Evolutionary conservation across 1,140 invertebrate genomes (phyloP).

Genomic region (Tyrophagus putrescentiae): DNA sequence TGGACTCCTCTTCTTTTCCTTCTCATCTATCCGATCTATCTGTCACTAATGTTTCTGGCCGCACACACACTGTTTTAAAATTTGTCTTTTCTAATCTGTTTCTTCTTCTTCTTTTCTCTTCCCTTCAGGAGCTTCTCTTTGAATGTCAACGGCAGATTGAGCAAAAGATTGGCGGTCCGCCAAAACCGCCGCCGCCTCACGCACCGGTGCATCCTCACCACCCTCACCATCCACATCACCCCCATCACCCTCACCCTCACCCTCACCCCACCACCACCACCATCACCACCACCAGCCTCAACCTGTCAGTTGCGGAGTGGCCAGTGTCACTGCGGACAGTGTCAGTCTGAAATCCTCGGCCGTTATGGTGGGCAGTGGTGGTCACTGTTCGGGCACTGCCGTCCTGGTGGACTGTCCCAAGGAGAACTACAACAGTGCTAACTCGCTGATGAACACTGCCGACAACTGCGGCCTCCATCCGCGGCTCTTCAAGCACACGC

Average conservation of each 20-base stretch:
- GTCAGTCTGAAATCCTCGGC: no score
- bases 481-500: neutral
- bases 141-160: constrained; percentile 19
- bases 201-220: neutral
- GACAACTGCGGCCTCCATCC: constrained; percentile 5
- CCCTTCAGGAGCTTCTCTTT: constrained; percentile 7
- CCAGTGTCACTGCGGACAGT: neutral
- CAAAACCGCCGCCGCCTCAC: neutral
- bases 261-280: neutral
- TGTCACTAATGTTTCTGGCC: neutral
- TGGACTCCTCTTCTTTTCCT: neutral
- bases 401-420: neutral
- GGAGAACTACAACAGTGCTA: constrained; percentile 13
- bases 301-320: neutral
- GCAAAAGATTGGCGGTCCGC: neutral
- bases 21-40: neutral
- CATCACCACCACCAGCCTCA: neutral
- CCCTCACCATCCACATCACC: neutral
- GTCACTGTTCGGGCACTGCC: no score
- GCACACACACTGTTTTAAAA: neutral
- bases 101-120: neutral
- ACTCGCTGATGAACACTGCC: neutral
- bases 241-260: neutral
- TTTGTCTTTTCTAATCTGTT: neutral
- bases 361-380: no score